Conservation (phyloP, 1,140 invertebrate genomes). For the Cyrtorhinus lividipennis region DNA sequence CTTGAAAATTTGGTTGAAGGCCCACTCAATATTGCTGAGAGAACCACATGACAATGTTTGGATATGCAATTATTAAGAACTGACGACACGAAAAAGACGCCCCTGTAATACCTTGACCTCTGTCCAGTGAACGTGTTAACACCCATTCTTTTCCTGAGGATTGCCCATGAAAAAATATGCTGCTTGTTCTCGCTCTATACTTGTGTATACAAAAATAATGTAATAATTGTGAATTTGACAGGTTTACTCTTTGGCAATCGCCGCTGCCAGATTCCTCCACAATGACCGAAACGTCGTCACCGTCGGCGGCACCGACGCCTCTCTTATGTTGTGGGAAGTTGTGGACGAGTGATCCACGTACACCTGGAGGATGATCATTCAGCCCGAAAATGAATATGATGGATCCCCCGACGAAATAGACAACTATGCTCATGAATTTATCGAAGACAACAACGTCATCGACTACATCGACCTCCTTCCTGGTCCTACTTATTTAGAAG, state of each 20-base stretch:
- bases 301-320: constrained; percentile 79
- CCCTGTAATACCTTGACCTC: too few relatives aligned
- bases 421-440: neutral
- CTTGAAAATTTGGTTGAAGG: too few relatives aligned
- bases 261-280: constrained; percentile 63
- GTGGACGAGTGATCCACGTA: constrained; percentile 42
- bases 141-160: too few relatives aligned
- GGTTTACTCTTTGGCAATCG: constrained; percentile 75
- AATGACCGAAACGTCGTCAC: constrained; percentile 76
- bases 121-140: too few relatives aligned
- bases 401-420: neutral
- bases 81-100: too few relatives aligned
- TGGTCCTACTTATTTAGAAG: neutral
- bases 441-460: too few relatives aligned
- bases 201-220: neutral
- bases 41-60: too few relatives aligned
- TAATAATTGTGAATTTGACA: neutral
- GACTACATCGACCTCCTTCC: neutral
- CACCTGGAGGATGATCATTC: constrained; percentile 9
- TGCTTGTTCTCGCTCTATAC: too few relatives aligned
- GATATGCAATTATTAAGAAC: too few relatives aligned
- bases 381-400: constrained; percentile 2
- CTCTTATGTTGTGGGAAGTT: constrained; percentile 83
- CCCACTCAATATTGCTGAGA: too few relatives aligned
- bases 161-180: too few relatives aligned